phyloP scores from a whole-genome alignment of 53 echinoderm and acorn worm genomes.

The Zoroaster sp. region DNA sequence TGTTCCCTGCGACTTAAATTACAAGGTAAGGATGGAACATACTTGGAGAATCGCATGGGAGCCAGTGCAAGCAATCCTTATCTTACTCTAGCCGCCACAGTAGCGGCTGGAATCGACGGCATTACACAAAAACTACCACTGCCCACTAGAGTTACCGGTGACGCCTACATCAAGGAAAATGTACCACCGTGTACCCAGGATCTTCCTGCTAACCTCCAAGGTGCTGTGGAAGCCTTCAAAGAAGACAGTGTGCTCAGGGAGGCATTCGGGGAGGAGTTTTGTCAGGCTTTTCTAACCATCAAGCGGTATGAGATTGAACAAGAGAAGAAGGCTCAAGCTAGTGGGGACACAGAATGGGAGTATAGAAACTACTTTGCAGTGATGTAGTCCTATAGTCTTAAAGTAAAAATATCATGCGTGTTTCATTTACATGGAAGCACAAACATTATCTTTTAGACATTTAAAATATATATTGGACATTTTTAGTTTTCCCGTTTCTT shows the following conservation, averaged over 20 bases:
- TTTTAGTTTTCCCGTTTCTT: no score
- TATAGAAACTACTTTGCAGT: slow-evolving; percentile 14
- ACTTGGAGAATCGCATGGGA: slow-evolving; percentile 78
- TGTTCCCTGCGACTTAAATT: slow-evolving; percentile 62
- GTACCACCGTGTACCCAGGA: slow-evolving; percentile 41
- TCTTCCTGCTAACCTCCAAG: slow-evolving; percentile 62
- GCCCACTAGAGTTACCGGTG: slow-evolving; percentile 54
- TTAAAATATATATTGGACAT: no score
- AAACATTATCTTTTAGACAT: no score
- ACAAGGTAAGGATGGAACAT: slow-evolving; percentile 69
- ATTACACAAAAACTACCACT: slow-evolving; percentile 63
- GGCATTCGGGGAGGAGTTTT: slow-evolving; percentile 72
- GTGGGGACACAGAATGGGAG: slow-evolving; percentile 47
- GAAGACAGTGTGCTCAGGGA: slow-evolving; percentile 52
- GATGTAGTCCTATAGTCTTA: neutral
- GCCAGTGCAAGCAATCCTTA: slow-evolving; percentile 80
- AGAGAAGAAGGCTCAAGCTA: slow-evolving; percentile 28
- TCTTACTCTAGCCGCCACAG: slow-evolving; percentile 59
- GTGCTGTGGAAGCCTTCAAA: slow-evolving; percentile 65
- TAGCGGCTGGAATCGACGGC: slow-evolving; percentile 75
- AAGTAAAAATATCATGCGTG: no score
- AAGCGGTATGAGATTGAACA: slow-evolving; percentile 65
- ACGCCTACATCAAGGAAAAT: slow-evolving; percentile 43
- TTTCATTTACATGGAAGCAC: no score
- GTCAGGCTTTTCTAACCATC: slow-evolving; percentile 69